Percentiles rank a stretch among this genome's conserved stretches.
These are phyloP conservation scores for Phoxinus phoxinus DNA, from an alignment of 2,113 vertebrate species.

Conservation along the genomic window DNA sequence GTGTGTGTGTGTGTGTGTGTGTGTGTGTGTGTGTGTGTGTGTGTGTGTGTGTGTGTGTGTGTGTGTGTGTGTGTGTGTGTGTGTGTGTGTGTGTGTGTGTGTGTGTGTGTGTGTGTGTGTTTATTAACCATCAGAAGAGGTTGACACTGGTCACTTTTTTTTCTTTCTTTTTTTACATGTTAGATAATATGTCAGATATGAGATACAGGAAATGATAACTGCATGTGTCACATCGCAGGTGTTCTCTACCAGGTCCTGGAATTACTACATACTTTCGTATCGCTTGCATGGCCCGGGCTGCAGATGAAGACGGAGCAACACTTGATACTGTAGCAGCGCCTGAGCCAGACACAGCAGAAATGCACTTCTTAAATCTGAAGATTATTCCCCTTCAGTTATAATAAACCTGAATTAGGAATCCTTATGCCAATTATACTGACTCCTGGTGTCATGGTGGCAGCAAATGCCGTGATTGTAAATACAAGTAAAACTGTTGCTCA, in stretches of 20 bases:
- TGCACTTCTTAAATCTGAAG: background rate
- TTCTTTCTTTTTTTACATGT: background rate
- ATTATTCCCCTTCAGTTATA: background rate
- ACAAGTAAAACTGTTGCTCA: too few relatives aligned
- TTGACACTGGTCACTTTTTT: background rate
- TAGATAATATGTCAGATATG: background rate
- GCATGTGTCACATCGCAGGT: conserved; percentile 25
- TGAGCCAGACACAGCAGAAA: conserved; percentile 41
- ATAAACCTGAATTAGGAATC: background rate
- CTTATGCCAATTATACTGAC: too few relatives aligned
- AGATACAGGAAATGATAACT: background rate
- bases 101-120: background rate
- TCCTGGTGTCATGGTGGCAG: background rate
- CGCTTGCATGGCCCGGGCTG: conserved; percentile 48
- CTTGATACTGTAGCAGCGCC: conserved; percentile 55
- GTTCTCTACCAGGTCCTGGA: conserved; percentile 52
- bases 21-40: conserved; percentile 8
- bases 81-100: conserved; percentile 21
- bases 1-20: too few relatives aligned
- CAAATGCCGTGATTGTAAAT: too few relatives aligned
- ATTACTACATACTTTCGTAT: conserved; percentile 61
- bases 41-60: background rate
- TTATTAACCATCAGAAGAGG: background rate
- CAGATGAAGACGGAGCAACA: conserved; percentile 53
- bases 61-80: conserved; percentile 26